phyloP scores from a whole-genome alignment of 2,113 vertebrate species.

The Pelvicachromis taeniatus region DNA sequence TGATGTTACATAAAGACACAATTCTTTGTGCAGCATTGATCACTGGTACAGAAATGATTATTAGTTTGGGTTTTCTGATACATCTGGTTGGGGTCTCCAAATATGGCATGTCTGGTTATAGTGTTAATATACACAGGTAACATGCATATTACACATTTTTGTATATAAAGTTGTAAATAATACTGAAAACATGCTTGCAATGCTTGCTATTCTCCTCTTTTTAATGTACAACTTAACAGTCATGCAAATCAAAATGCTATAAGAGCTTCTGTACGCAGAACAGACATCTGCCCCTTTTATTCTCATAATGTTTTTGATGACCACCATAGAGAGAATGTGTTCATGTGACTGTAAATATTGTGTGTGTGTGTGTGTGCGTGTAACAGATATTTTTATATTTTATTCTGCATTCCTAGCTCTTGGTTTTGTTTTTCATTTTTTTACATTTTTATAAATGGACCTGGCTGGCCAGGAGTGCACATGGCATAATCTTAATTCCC shows the following conservation, averaged over 20 bases:
- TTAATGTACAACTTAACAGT: background rate
- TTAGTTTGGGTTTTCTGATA: background rate
- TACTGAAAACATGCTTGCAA: background rate
- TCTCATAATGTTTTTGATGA: background rate
- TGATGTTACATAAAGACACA: background rate
- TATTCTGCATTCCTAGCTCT: conserved; percentile 14
- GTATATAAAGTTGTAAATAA: conserved; percentile 60
- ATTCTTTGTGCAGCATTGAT: background rate
- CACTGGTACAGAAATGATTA: background rate
- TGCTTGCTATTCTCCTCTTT: conserved; percentile 3
- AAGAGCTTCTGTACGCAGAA: conserved; percentile 3
- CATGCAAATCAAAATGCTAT: background rate
- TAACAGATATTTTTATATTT: conserved; percentile 24
- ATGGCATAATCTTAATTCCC: conserved; percentile 30
- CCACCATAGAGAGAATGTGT: background rate
- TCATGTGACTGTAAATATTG: conserved; percentile 59
- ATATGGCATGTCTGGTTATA: background rate
- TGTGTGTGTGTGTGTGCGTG: background rate
- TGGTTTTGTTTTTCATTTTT: conserved; percentile 6
- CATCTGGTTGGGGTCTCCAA: background rate
- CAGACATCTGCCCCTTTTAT: background rate
- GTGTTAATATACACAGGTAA: background rate
- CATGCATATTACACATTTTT: conserved; percentile 49
- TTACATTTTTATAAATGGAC: conserved; percentile 60
- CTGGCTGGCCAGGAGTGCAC: conserved; percentile 87